These are phyloP conservation scores for Castor canadensis DNA, from an alignment of 2,113 vertebrate genomes.

Conservation along the genomic window DNA sequence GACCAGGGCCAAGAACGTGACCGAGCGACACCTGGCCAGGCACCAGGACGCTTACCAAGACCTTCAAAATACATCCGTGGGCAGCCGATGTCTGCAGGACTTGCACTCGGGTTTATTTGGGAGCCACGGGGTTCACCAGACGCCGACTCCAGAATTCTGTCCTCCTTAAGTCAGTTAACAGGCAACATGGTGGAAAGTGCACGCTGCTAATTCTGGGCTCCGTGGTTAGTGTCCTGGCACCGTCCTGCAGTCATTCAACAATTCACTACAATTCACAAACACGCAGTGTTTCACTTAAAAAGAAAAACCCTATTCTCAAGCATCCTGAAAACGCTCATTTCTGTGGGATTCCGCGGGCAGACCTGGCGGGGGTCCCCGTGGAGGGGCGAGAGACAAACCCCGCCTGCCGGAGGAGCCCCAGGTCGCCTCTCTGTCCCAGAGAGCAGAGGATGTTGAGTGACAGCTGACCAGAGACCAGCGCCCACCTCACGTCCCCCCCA, in stretches of 20 bases:
- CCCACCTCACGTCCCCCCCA: too few relatives aligned
- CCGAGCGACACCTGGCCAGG: too few relatives aligned
- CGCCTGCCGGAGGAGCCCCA: not conserved
- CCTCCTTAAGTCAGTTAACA: conserved; percentile 56
- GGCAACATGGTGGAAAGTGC: conserved; percentile 50
- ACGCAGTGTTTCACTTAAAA: too few relatives aligned
- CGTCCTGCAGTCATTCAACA: conserved; percentile 64
- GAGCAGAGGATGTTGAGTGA: accelerated
- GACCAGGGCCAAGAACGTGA: too few relatives aligned
- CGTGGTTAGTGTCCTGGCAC: conserved; percentile 59
- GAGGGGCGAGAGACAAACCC: not conserved
- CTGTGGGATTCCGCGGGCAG: not conserved
- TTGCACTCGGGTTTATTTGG: too few relatives aligned
- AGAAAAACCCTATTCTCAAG: not conserved
- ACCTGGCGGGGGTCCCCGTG: not conserved
- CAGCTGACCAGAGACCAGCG: too few relatives aligned
- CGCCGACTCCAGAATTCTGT: conserved; percentile 65
- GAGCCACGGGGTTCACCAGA: too few relatives aligned
- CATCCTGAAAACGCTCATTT: not conserved
- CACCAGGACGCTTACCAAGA: not conserved
- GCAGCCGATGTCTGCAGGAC: accelerated
- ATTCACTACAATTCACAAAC: conserved; percentile 38
- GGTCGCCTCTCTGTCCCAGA: accelerated
- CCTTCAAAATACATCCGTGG: accelerated
- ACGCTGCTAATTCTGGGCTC: conserved; percentile 75